phyloP scores from a whole-genome alignment of 2,113 vertebrate species.

The Scortum barcoo region DNA sequence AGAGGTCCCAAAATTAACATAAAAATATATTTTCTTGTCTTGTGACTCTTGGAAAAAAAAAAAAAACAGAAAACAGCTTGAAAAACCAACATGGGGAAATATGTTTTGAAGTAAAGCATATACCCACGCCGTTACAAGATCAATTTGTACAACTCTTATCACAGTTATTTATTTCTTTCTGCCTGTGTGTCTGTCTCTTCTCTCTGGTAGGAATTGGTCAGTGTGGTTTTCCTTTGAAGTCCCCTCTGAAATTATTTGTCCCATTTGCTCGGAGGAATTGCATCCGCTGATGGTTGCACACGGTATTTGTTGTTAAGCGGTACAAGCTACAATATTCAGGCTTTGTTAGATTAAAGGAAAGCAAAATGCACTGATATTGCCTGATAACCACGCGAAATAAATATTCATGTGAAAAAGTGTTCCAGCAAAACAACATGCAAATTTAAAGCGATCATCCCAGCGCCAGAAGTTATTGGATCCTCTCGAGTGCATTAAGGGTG shows the following conservation, averaged over 20 bases:
- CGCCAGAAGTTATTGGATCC: conserved; percentile 42
- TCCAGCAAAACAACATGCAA: conserved; percentile 69
- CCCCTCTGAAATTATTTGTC: conserved; percentile 71
- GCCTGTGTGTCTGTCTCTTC: conserved; percentile 48
- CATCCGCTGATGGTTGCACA: conserved; percentile 62
- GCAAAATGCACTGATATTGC: conserved; percentile 61
- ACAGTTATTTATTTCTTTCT: conserved; percentile 70
- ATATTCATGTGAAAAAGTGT: conserved; percentile 69
- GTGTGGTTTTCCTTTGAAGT: conserved; percentile 79
- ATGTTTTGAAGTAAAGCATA: conserved; percentile 74
- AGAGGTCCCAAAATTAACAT: conserved; percentile 62
- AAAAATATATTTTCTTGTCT: conserved; percentile 70
- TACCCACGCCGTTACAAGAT: conserved; percentile 63
- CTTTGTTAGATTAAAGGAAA: conserved; percentile 78
- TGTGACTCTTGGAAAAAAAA: conserved; percentile 58
- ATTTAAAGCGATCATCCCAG: conserved; percentile 55
- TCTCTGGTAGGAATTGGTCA: conserved; percentile 69
- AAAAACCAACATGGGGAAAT: conserved; percentile 54
- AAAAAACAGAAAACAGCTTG: conserved; percentile 44
- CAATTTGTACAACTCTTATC: conserved; percentile 77
- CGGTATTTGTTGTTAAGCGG: conserved; percentile 64
- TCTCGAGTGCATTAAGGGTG: conserved; percentile 19
- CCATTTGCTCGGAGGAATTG: conserved; percentile 69
- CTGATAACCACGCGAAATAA: conserved; percentile 66
- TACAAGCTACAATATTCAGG: conserved; percentile 54